Evolutionary conservation across 2,113 vertebrate species (phyloP).

Genomic region (Chionodraco myersi): DNA sequence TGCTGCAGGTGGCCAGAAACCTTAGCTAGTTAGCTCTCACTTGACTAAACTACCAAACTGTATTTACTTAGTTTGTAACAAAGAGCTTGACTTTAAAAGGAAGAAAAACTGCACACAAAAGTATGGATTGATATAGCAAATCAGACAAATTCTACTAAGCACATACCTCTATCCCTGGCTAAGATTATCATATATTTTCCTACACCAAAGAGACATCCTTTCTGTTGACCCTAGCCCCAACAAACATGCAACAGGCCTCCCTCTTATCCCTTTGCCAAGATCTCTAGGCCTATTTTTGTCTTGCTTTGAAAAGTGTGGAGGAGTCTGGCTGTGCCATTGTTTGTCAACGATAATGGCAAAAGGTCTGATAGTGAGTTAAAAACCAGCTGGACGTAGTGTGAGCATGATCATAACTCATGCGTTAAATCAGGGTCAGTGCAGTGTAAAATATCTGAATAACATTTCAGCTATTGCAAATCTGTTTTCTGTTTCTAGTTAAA

Average conservation of each 20-base stretch:
- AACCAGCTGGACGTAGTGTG: conserved; percentile 34
- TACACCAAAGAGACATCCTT: conserved; percentile 37
- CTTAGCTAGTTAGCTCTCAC: not conserved
- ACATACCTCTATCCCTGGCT: conserved; percentile 15
- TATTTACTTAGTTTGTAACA: not conserved
- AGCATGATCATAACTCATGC: conserved; percentile 3
- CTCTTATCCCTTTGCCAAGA: conserved; percentile 59
- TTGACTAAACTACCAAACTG: not conserved
- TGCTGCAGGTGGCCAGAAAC: not conserved
- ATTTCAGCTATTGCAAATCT: not conserved
- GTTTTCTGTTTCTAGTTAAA: not conserved
- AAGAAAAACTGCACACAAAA: not conserved
- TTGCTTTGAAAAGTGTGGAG: conserved; percentile 51
- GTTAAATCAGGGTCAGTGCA: not conserved
- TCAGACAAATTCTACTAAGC: not conserved
- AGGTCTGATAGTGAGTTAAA: conserved; percentile 22
- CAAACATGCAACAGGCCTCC: conserved; percentile 38
- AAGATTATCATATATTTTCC: conserved; percentile 12
- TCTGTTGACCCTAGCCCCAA: conserved; percentile 42
- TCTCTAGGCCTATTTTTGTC: conserved; percentile 39
- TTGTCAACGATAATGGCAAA: conserved; percentile 42
- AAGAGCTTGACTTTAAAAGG: not conserved
- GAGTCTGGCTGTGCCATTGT: conserved; percentile 56
- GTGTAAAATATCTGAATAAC: not conserved
- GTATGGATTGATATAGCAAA: conserved; percentile 1